Evolutionary conservation across 2,888 invertebrate species (phyloP), one percentile per base, ranked within the genome.

Genomic region (Drosophila mimetica): DNA sequence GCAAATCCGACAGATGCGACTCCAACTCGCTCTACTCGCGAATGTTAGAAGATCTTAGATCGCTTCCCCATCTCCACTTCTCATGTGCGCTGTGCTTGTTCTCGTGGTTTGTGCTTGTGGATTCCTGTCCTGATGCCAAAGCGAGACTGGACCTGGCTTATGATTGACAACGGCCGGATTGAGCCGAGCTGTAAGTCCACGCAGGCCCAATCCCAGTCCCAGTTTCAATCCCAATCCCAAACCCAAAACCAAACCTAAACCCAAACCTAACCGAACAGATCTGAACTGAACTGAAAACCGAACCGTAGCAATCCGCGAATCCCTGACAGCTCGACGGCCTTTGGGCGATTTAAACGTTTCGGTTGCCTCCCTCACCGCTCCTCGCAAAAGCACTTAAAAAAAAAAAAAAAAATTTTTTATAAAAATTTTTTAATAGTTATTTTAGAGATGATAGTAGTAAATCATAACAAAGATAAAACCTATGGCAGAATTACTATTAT

Each of bases 141-240:
- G 39, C 34, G 9, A 16, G 39, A 44, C 36, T 18, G 47, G 75
- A 58, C 55, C 20, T 39, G 50, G 66, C 73, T 83, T 89, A 84
- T 89, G 89, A 89, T 89, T 89, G 89, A 89, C 90, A 89, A 88
- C 86, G 79, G 72, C 78, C 83, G 90, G 86, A 89, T 89, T 87
- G 83, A 81, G 82, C 67, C 65, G 72, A 66, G 58, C 60, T 52
- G 37, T 47, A 66, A 74, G 54, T 54, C 60, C 46, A 46, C 30
- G 9, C 51, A 20, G 25, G 25, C 14, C 44, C 44, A 28, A 41
- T 14, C 41, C n/a, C 39, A 37, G 18, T 28, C 16, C 14, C 16
- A n/a, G n/a, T n/a, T n/a, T n/a, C n/a, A 16, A 39, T 8, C 34
- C 41, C 30, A 39, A 13, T 13, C 18, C 16, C 13, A 25, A 44